Evolutionary conservation across 2,113 vertebrate species (phyloP).

Genomic region (Cynopterus brachyotis): DNA sequence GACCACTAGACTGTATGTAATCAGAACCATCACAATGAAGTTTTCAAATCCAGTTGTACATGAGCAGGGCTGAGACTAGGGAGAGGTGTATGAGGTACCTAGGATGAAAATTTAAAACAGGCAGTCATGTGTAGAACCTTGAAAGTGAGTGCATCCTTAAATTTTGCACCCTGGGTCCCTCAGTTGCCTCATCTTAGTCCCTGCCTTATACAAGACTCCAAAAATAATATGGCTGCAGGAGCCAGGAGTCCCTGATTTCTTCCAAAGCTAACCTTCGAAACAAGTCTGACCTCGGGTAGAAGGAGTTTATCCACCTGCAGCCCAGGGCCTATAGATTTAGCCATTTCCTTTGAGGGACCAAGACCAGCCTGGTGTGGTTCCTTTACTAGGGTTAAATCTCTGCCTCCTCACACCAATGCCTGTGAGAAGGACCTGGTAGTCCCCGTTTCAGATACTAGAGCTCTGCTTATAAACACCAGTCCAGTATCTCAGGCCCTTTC

Average conservation of each 20-base stretch:
- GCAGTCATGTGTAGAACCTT: neutral
- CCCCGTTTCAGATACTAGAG: neutral
- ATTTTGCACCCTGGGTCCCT: neutral
- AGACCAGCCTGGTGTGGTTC: neutral
- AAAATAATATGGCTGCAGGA: neutral
- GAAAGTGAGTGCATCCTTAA: neutral
- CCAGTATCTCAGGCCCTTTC: neutral
- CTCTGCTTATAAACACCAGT: neutral
- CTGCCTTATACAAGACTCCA: neutral
- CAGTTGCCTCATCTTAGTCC: neutral
- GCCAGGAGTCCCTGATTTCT: neutral
- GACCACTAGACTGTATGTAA: neutral
- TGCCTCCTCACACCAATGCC: accelerated
- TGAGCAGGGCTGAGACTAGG: neutral
- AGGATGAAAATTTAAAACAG: neutral
- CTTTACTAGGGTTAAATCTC: neutral
- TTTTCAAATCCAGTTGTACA: neutral
- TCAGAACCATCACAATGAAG: neutral
- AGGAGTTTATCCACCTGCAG: neutral
- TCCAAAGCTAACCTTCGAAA: neutral
- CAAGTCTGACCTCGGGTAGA: neutral
- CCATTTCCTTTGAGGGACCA: neutral
- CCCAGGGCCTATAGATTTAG: neutral
- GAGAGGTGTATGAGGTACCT: neutral
- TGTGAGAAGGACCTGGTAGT: neutral